Percentiles rank a stretch among this genome's conserved stretches.
These are phyloP conservation scores for Asbolus verrucosus DNA, from an alignment of 1,140 invertebrate genomes.

Conservation along the genomic window DNA sequence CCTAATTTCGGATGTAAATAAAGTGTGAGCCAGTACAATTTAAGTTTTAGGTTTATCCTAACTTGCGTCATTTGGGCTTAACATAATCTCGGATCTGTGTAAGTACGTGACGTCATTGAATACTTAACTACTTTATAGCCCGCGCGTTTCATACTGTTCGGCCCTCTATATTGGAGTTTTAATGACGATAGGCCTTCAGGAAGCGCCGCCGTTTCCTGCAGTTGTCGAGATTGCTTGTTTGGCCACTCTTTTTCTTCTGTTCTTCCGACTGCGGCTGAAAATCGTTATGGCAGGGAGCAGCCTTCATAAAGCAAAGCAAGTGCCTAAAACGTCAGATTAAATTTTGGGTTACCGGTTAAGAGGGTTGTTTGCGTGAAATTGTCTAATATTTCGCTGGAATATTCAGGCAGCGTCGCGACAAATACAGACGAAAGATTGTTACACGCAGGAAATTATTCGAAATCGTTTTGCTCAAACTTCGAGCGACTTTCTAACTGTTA, in stretches of 20 bases:
- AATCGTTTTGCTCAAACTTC: neutral
- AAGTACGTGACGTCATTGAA: constrained; percentile 44
- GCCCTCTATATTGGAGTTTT: constrained; percentile 37
- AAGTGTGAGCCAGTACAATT: constrained; percentile 34
- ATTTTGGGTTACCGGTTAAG: constrained; percentile 41
- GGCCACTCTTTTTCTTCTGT: neutral
- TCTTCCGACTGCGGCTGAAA: constrained; percentile 17
- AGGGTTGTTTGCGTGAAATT: constrained; percentile 43
- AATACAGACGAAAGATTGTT: constrained; percentile 34
- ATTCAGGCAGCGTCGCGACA: constrained; percentile 32
- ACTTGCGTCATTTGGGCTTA: constrained; percentile 34
- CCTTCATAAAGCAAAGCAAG: constrained; percentile 31
- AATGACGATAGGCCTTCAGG: constrained; percentile 29
- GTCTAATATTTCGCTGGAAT: constrained; percentile 40
- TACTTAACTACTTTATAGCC: constrained; percentile 39
- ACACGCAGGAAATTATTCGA: constrained; percentile 34
- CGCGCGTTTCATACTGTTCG: constrained; percentile 23
- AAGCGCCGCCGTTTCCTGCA: neutral
- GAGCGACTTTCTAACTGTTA: too few species aligned
- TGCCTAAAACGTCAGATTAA: constrained; percentile 44
- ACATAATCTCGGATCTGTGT: constrained; percentile 40
- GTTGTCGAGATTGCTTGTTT: constrained; percentile 9
- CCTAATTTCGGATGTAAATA: constrained; percentile 40
- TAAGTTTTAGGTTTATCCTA: constrained; percentile 42
- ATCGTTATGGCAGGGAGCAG: constrained; percentile 30